Evolutionary conservation across 2,113 vertebrate genomes (phyloP).

Genomic region (Lamprologus tigripictilis): DNA sequence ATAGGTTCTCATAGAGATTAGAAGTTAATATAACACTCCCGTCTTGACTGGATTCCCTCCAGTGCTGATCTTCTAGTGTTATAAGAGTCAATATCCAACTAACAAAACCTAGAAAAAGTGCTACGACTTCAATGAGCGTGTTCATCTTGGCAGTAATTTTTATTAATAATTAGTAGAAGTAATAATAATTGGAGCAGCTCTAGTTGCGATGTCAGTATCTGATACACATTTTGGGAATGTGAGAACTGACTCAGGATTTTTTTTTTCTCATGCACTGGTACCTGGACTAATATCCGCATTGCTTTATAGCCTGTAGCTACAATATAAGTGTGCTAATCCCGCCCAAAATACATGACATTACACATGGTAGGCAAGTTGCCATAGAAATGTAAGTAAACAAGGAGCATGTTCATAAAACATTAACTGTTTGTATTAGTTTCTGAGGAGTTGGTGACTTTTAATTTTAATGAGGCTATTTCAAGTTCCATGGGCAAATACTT

Average conservation of each 20-base stretch:
- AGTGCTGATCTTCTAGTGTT: constrained; percentile 73
- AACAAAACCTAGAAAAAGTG: constrained; percentile 70
- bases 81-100: constrained; percentile 71
- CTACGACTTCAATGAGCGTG: constrained; percentile 63
- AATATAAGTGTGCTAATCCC: constrained; percentile 49
- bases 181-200: constrained; percentile 20
- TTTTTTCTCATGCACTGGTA: constrained; percentile 12
- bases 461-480: constrained; percentile 28
- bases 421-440: background rate
- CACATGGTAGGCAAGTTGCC: background rate
- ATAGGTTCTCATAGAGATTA: constrained; percentile 84
- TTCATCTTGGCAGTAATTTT: constrained; percentile 60
- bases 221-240: constrained; percentile 43
- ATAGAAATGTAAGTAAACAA: constrained; percentile 10
- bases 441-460: constrained; percentile 35
- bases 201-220: constrained; percentile 26
- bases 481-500: constrained; percentile 16
- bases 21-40: constrained; percentile 81
- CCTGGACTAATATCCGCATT: constrained; percentile 47
- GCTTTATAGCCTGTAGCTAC: constrained; percentile 41
- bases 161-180: constrained; percentile 24
- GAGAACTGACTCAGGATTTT: constrained; percentile 33
- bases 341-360: constrained; percentile 58
- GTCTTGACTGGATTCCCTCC: constrained; percentile 70
- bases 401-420: background rate